Conservation (phyloP, 2,113 vertebrate genomes). For the Psophia crepitans region DNA sequence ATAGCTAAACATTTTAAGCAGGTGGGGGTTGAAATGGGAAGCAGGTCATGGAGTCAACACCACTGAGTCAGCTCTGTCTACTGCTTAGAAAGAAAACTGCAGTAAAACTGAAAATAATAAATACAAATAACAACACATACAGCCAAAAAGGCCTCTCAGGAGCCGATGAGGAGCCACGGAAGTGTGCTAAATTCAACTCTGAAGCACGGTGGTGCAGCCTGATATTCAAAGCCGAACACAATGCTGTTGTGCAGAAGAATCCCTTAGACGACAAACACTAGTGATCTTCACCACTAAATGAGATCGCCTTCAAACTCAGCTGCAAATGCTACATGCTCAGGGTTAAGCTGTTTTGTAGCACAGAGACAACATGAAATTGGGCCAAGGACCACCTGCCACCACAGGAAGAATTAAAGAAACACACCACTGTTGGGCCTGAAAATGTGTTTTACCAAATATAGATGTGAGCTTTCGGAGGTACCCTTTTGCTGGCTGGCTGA, state of each 20-base stretch:
- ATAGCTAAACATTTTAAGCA: constrained; percentile 39
- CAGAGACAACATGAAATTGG: not conserved
- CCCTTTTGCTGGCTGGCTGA: not conserved
- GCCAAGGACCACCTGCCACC: not conserved
- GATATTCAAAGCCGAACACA: not conserved
- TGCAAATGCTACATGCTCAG: not conserved
- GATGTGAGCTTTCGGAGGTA: not conserved
- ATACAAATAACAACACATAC: constrained; percentile 8
- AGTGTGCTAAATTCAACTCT: not conserved
- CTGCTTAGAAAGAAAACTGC: constrained; percentile 24
- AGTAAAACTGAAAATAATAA: constrained; percentile 18
- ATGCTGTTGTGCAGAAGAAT: not conserved
- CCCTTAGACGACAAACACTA: not conserved
- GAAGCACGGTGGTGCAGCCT: not conserved
- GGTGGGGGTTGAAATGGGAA: constrained; percentile 26
- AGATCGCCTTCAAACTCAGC: not conserved
- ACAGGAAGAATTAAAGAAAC: not conserved
- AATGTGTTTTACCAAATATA: not conserved
- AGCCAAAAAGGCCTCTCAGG: constrained; percentile 7
- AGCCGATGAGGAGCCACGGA: not conserved
- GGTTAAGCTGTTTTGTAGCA: not conserved
- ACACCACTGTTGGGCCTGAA: not conserved
- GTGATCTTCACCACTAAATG: not conserved
- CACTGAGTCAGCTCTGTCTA: not conserved
- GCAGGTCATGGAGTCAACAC: constrained; percentile 32